Evolutionary conservation across 2,113 vertebrate genomes (phyloP), one percentile per base, ranked within the genome.

Genomic region (Pituophis catenifer): DNA sequence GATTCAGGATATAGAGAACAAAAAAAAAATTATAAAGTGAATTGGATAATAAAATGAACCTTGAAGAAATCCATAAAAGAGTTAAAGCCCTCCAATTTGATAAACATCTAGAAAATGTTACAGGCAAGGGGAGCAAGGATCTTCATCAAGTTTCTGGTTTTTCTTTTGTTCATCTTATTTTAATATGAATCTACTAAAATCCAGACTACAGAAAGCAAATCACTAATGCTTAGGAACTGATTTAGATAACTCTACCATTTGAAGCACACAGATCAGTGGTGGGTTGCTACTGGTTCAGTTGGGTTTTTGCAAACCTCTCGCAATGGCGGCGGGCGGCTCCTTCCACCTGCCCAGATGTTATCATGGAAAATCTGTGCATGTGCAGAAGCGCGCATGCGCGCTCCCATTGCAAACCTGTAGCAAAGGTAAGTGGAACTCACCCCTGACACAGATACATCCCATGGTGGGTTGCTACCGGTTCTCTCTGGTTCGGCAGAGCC

Each of bases 31-130:
- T 70, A 90, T 92, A 96, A 26, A 95, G 96, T 94, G 86, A 91
- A 94, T 55, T 94, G 62, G 91, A 95, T 94, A 92, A 95, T 95
- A 95, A 97, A 97, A 95, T 90, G 92, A 92, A 95, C 93, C 91
- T 65, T 93, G 93, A 93, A 94, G 87, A 94, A 90, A 95, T 96
- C 93, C 95, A 85, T 24, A 95, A 95, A 94, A 91, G 93, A 87
- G n/a, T 95, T 96, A 96, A 92, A 91, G 93, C 59, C 92, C 94
- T 95, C 93, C 88, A 94, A 33, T 58, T 91, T 93, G 86, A 87
- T 93, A 89, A 95, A 52, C 48, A 81, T 91, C 93, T 94, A 93
- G 86, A 24, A 53, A 44, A 53, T 93, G 52, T 54, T 91, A 1
- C 29, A 94, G 65, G 53, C 91, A 65, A 21, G 57, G 86, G 57